Base-by-base conservation (phyloP, 2,113 vertebrate species). In the Atractosteus spatula region DNA sequence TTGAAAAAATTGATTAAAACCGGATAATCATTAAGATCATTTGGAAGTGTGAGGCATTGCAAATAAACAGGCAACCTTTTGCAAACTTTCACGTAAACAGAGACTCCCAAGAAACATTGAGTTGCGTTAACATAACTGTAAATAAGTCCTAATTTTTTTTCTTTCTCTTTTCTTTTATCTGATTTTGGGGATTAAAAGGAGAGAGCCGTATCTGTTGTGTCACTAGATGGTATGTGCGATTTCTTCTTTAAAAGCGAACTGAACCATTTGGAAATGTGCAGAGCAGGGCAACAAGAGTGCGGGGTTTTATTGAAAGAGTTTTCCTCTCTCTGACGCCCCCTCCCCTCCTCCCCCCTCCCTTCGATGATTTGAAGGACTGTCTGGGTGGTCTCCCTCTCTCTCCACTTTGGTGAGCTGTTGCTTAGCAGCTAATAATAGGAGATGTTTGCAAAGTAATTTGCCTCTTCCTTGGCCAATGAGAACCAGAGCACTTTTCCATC, bases 391-490 rank as follows among this genome's bases (percentile, higher is more conserved):
- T 84, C 80, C 72, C 82, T 81, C 87, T 81, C 89, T 89, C 82
- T 90, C 91, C 90, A 91, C 94, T 91, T 92, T 91, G 91, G 90
- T 85, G 92, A 92, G 93, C 93, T 92, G 94, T 94, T 94, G 94
- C 93, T 93, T 94, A 94, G 94, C 93, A 95, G 93, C 93, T 94
- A 94, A 94, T 94, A 94, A 94, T 92, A 93, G 92, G 92, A 88
- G 92, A 92, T 93, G 92, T 94, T 94, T 93, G 93, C 90, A 89
- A 88, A 93, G 94, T 95, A 93, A 95, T 94, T 95, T 95, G 93
- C 94, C 91, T 93, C 93, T 93, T 93, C 92, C 92, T 90, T 82
- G 91, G 92, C 94, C 94, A 95, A 95, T 94, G 91, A 90, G 92
- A 94, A 89, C 80, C 89, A 83, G 85, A 86, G 92, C 91, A 87